Conservation (phyloP, 2,113 vertebrate genomes). For the Tricholaema leucomelas region DNA sequence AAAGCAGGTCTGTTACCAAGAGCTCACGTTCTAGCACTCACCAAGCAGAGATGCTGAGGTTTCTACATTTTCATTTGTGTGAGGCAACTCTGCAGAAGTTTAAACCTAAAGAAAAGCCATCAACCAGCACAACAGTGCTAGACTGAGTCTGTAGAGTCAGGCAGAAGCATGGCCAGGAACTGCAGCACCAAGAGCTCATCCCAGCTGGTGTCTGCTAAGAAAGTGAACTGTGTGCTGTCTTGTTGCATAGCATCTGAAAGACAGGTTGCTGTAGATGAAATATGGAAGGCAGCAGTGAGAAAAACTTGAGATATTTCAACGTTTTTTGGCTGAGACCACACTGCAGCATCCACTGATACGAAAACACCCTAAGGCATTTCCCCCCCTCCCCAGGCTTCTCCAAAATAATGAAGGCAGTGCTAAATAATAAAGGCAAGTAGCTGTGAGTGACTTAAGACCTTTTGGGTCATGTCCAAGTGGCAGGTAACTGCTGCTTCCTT, state of each 20-base stretch:
- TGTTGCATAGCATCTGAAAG: neutral
- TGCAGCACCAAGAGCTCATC: neutral
- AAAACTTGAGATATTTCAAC: neutral
- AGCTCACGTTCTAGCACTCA: neutral
- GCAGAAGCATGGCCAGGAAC: neutral
- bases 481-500: neutral
- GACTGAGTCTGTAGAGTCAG: neutral
- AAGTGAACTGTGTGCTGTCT: neutral
- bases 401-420: slow-evolving; percentile 51
- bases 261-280: neutral
- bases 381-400: neutral
- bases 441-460: neutral
- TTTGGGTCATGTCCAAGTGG: neutral
- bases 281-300: neutral
- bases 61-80: neutral
- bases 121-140: neutral
- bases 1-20: neutral
- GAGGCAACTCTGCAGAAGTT: neutral
- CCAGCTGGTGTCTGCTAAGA: neutral
- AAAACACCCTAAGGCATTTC: slow-evolving; percentile 17
- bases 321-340: neutral
- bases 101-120: neutral
- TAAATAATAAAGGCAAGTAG: no score
- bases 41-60: neutral
- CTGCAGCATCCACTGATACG: neutral